Base-by-base conservation (phyloP, 2,113 vertebrate species). In the Potamarius usumacintae region DNA sequence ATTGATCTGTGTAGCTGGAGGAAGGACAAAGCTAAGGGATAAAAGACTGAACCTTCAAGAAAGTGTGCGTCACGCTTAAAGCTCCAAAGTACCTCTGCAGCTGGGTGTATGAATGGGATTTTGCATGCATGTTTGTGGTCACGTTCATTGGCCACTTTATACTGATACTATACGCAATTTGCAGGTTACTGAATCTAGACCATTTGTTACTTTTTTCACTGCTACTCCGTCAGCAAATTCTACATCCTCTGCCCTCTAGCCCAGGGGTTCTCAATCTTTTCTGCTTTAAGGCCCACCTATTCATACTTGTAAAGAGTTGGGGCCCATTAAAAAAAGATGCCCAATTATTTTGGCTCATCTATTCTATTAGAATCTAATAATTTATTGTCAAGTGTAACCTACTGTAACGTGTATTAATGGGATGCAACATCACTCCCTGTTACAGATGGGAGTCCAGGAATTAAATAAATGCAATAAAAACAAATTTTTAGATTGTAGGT, bases 1-100 rank as follows among this genome's bases (percentile, higher is more conserved):
- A 92, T 69, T 90, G 91, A 94, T 93, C 86, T 89, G 88, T 85
- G 90, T 81, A 89, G 77, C 69, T 86, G 58, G 81, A 81, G 69
- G 48, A 88, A 83, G 15, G 2, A 53, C 69, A 71, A 8, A 65
- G 15, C 42, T 25, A 74, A 55, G 48, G 82, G 78, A 89, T 71
- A 80, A 76, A 82, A 90, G 83, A 83, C 53, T 84, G 18, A 81
- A 20, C 55, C 14, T 83, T 27, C 27, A 82, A 20, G 60, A 86
- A 85, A 80, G 62, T 78, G n/a, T 65, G 30, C 42, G 65, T 83
- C 15, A 30, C 52, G 12, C 20, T 86, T 52, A n/a, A n/a, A 50
- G 65, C 67, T 34, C 34, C 67, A 58, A 58, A 58, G 57, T 52
- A 72, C 67, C 52, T 84, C 53, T 84, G 27, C 50, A 34, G 83